Evolutionary conservation across 2,797 vertebrate genomes (phyloP), one percentile per base, ranked within the genome.

Genomic region (Miichthys miiuy): DNA sequence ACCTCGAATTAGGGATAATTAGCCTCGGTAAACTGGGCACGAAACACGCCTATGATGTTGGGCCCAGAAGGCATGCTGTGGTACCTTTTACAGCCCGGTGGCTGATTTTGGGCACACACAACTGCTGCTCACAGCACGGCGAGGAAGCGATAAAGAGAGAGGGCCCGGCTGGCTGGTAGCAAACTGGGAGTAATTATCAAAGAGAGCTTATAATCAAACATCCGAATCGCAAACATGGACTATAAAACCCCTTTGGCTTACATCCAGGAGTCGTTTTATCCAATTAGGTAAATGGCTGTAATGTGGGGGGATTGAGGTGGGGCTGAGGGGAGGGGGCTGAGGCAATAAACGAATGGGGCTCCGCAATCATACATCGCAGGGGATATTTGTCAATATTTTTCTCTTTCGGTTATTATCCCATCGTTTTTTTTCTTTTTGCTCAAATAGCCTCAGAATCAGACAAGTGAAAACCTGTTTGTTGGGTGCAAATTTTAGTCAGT

Each of bases 161-260:
- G 85, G 86, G 91, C 88, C 82, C 77, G 83, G 91, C 90, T 91
- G 92, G 88, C 88, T 92, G 91, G 81, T 89, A 91, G 89, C 91
- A 92, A 93, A 92, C 91, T 89, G 92, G 91, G 92, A 94, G 92
- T 93, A 94, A 94, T 95, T 94, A 94, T 94, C 93, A 94, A 94
- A 94, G 92, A 93, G 91, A 92, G 93, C 92, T 94, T 94, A 93
- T 94, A 95, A 95, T 93, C 92, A 95, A 94, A 95, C 94, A 95
- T 94, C 91, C 92, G 85, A 94, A 95, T 94, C 93, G 67, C 94
- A 95, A 94, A 94, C 93, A 94, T 72, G 74, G 90, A 90, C 91
- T 90, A 93, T 95, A 94, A 94, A 93, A 92, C 87, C 90, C 91
- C 91, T 92, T 93, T 94, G 94, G 94, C 94, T 88, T 87, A 88